Percentiles rank a stretch among this genome's conserved stretches.
These are phyloP conservation scores for Carabus problematicus DNA, from an alignment of 2,888 invertebrate species.

Conservation along the genomic window DNA sequence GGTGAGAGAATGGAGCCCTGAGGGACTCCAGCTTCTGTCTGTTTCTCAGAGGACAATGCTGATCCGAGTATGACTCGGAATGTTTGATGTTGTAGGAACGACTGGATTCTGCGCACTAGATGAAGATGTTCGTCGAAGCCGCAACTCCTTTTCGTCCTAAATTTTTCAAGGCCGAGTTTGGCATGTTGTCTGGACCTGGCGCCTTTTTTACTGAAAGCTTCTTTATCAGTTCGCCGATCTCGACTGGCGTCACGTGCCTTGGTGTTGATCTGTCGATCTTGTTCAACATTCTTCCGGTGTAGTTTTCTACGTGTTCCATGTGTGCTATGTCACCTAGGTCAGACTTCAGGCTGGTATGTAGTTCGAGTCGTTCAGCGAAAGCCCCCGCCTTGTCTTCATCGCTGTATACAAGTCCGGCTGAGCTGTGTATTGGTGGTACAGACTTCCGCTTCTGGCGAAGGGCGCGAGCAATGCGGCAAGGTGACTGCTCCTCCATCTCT, in stretches of 20 bases:
- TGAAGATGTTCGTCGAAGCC: constrained; percentile 26
- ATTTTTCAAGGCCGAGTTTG: no score
- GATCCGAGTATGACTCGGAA: neutral
- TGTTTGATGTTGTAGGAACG: neutral
- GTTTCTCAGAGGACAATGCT: neutral
- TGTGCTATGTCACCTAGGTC: neutral
- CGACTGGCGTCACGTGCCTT: neutral
- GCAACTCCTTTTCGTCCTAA: no score
- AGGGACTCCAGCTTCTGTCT: no score
- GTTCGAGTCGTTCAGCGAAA: neutral
- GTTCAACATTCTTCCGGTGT: neutral
- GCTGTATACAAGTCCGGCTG: neutral
- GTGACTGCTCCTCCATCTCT: neutral
- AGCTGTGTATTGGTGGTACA: neutral
- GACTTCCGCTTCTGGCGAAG: neutral
- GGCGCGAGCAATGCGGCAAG: neutral
- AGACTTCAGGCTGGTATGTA: neutral
- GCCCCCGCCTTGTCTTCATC: neutral
- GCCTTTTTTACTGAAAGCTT: constrained; percentile 20
- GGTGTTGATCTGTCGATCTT: neutral
- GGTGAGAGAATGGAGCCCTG: constrained; percentile 2
- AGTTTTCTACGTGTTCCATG: neutral
- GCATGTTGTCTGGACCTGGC: no score
- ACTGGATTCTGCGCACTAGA: no score
- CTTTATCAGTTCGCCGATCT: neutral